These are phyloP conservation scores for Achlya flavicornis DNA, from an alignment of 2,888 invertebrate species.

Conservation along the genomic window DNA sequence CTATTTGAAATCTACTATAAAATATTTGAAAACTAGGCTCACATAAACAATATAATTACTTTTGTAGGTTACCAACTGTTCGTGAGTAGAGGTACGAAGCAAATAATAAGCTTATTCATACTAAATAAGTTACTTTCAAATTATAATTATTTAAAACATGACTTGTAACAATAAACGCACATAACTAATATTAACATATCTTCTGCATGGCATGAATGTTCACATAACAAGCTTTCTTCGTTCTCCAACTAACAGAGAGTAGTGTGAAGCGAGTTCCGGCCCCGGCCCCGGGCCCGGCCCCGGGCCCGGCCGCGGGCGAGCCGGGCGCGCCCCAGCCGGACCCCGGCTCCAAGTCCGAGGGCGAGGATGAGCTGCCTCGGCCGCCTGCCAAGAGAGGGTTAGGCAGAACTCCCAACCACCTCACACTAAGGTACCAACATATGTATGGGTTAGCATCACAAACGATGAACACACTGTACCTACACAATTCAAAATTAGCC, in stretches of 20 bases:
- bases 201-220: background rate
- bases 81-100: constrained; percentile 5
- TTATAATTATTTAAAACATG: background rate
- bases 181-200: background rate
- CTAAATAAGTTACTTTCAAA: background rate
- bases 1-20: too few relatives aligned
- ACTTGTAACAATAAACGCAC: background rate
- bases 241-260: constrained; percentile 46
- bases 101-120: background rate
- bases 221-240: constrained; percentile 5
- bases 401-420: constrained; percentile 96
- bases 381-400: constrained; percentile 87
- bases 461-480: constrained; percentile 49
- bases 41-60: background rate
- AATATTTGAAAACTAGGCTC: too few relatives aligned
- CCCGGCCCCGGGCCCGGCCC: constrained; percentile 62
- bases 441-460: constrained; percentile 65
- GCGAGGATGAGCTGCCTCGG: constrained; percentile 91
- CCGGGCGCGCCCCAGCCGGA: constrained; percentile 80
- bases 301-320: too few relatives aligned
- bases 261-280: constrained; percentile 51
- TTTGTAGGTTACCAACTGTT: background rate
- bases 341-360: constrained; percentile 93
- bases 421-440: constrained; percentile 89
- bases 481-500: constrained; percentile 35